A percentile compares a stretch with the other conserved stretches of the same genome.
phyloP scores from a whole-genome alignment of 2,113 vertebrate species.

The Taurulus bubalis region DNA sequence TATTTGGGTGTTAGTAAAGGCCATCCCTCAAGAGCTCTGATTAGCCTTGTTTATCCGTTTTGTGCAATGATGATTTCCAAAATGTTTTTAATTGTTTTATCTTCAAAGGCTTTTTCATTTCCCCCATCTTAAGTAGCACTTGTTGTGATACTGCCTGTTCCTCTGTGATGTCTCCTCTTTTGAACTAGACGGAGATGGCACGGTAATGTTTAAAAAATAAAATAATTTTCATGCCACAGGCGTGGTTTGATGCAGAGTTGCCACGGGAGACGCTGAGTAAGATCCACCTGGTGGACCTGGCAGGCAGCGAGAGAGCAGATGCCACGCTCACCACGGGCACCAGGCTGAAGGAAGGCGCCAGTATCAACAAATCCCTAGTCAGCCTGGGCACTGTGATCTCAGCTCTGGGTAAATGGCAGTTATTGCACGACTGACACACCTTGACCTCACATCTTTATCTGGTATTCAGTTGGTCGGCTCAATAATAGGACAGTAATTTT shows the following conservation, averaged over 20 bases:
- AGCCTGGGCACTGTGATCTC: conserved; percentile 97
- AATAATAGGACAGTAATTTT: background rate
- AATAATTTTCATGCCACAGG: conserved; percentile 80
- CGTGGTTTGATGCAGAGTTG: conserved; percentile 92
- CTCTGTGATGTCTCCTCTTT: conserved; percentile 40
- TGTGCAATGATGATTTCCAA: conserved; percentile 23
- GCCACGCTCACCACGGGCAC: conserved; percentile 88
- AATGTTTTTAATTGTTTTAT: conserved; percentile 1
- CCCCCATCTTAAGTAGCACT: conserved; percentile 18
- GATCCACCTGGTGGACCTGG: conserved; percentile 97
- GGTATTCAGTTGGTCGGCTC: background rate
- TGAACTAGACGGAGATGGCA: conserved; percentile 19
- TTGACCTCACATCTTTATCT: background rate
- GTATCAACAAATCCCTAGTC: conserved; percentile 96
- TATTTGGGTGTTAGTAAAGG: conserved; percentile 12
- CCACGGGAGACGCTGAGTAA: conserved; percentile 94
- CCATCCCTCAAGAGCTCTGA: conserved; percentile 42
- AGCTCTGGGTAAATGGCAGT: conserved; percentile 87
- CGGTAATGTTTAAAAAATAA: conserved; percentile 17
- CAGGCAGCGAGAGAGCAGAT: conserved; percentile 93
- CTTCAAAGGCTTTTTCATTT: conserved; percentile 43
- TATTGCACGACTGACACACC: conserved; percentile 37
- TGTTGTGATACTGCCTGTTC: conserved; percentile 15
- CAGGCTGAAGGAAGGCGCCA: conserved; percentile 94
- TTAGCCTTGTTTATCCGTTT: conserved; percentile 42